phyloP scores from a whole-genome alignment of 2,797 vertebrate species.

The Catostomus latipinnis region DNA sequence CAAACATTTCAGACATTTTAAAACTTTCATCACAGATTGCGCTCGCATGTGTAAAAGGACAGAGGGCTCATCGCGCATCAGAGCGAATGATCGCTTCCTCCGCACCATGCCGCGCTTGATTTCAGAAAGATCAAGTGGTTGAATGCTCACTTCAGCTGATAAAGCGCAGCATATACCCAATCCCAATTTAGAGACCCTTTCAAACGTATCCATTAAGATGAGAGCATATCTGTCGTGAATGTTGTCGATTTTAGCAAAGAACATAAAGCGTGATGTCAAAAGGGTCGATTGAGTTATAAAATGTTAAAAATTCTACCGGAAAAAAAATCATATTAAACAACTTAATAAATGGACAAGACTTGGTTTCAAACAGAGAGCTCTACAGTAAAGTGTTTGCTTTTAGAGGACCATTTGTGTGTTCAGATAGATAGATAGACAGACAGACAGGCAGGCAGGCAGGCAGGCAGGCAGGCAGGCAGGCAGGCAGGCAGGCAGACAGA shows the following conservation, averaged over 20 bases:
- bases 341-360: background rate
- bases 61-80: background rate
- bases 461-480: too few species aligned
- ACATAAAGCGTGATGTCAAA: slow-evolving; percentile 2
- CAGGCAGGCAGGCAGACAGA: background rate
- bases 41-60: slow-evolving; percentile 31
- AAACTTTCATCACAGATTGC: slow-evolving; percentile 23
- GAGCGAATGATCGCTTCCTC: slow-evolving; percentile 27
- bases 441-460: background rate
- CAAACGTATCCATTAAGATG: slow-evolving; percentile 22
- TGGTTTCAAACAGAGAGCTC: background rate
- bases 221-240: background rate
- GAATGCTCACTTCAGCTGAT: slow-evolving; percentile 41
- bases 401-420: background rate
- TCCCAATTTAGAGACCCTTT: slow-evolving; percentile 10
- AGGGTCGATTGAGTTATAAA: slow-evolving; percentile 1
- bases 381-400: background rate
- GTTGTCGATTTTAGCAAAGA: slow-evolving; percentile 6
- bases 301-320: background rate
- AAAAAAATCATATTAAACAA: background rate
- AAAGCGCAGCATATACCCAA: slow-evolving; percentile 13
- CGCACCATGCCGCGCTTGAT: slow-evolving; percentile 28
- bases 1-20: background rate
- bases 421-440: background rate
- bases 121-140: slow-evolving; percentile 48